Conservation (phyloP, 2,113 vertebrate genomes). For the Motacilla tschutschensis region DNA sequence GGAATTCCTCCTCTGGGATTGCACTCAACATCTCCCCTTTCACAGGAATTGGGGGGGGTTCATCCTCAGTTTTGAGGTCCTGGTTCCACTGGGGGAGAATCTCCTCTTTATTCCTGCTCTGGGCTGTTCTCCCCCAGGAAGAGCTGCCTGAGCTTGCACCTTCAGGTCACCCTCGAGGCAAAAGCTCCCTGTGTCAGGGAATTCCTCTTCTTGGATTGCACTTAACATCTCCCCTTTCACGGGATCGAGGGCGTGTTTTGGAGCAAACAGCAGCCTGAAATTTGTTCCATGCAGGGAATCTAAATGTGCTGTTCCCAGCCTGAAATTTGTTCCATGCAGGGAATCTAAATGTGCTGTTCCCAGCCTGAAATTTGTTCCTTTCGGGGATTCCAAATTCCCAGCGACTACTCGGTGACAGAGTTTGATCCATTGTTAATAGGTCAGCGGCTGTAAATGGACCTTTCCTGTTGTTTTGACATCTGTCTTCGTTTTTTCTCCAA, state of each 20-base stretch:
- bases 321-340: background rate
- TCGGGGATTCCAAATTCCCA: background rate
- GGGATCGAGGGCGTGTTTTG: rapidly evolving
- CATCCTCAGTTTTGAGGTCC: background rate
- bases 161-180: too few relatives aligned
- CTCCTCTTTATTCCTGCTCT: background rate
- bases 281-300: too few relatives aligned
- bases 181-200: background rate
- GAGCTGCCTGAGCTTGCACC: background rate
- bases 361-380: background rate
- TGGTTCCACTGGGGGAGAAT: background rate
- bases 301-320: too few relatives aligned
- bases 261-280: background rate
- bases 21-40: background rate
- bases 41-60: rapidly evolving
- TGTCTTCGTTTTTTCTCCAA: background rate
- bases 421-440: background rate
- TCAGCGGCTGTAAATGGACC: background rate
- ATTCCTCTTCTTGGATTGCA: background rate
- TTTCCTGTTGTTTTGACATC: background rate
- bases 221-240: rapidly evolving
- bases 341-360: background rate
- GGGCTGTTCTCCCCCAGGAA: rapidly evolving
- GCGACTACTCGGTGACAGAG: background rate
- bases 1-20: background rate